A percentile compares a stretch with the other conserved stretches of the same genome.
These are phyloP conservation scores for Meles meles DNA, from an alignment of 2,113 vertebrate genomes.

Conservation along the genomic window DNA sequence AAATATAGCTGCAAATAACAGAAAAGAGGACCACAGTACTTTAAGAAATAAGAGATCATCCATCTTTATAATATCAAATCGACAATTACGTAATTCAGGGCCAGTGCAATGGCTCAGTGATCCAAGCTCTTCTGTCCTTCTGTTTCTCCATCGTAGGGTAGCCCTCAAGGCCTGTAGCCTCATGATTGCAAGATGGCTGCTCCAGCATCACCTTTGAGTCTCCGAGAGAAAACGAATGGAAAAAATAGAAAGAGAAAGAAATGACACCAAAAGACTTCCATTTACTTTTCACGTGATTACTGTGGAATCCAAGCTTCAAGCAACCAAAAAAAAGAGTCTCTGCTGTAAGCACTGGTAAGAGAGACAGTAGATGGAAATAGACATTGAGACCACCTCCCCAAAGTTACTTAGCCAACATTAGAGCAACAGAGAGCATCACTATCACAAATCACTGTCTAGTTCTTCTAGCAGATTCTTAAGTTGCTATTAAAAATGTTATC, in stretches of 20 bases:
- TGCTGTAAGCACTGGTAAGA: neutral
- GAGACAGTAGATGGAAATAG: neutral
- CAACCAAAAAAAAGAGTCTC: neutral
- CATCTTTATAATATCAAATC: neutral
- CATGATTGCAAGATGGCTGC: neutral
- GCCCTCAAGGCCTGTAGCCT: neutral
- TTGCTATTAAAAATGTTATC: neutral
- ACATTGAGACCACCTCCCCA: neutral
- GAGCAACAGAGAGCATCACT: neutral
- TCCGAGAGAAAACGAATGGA: neutral
- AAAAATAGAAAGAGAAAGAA: neutral
- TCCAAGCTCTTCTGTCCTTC: neutral
- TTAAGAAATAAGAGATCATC: neutral
- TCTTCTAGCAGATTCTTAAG: neutral
- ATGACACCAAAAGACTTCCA: neutral
- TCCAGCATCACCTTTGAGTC: neutral
- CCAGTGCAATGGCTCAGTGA: neutral
- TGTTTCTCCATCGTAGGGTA: neutral
- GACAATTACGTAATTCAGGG: neutral
- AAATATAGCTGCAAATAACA: neutral
- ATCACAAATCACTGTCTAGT: neutral
- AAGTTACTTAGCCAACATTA: neutral
- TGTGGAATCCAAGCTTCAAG: neutral
- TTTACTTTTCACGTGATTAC: neutral
- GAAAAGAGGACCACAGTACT: neutral